phyloP scores from a whole-genome alignment of 1,140 invertebrate species.

The Reticulitermes speratus region DNA sequence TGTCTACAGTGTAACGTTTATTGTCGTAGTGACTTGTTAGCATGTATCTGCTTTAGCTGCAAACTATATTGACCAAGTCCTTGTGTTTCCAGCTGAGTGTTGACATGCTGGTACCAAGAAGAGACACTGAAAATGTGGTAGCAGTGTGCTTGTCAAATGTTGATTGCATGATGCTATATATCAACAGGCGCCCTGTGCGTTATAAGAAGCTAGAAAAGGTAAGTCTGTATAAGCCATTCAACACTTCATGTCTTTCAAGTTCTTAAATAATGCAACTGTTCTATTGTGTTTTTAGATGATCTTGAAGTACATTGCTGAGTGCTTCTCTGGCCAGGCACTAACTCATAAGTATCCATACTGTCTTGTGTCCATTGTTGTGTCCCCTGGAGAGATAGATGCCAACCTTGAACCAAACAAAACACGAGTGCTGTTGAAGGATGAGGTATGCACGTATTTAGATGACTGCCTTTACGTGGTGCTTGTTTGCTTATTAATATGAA shows the following conservation, averaged over 20 bases:
- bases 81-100: constrained; percentile 44
- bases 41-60: too few species aligned
- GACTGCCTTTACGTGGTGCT: not conserved
- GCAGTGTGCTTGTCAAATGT: constrained; percentile 42
- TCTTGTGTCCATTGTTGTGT: constrained; percentile 50
- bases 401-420: constrained; percentile 69
- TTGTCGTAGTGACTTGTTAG: too few species aligned
- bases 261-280: constrained; percentile 11
- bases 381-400: constrained; percentile 55
- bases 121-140: constrained; percentile 43
- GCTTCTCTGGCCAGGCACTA: constrained; percentile 3
- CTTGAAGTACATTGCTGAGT: constrained; percentile 22
- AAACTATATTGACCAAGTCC: not conserved
- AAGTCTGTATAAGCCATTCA: constrained; percentile 1
- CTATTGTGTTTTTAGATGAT: not conserved
- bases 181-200: constrained; percentile 60
- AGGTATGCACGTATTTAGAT: constrained; percentile 42
- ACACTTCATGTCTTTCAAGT: not conserved
- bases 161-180: constrained; percentile 47
- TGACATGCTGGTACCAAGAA: constrained; percentile 52
- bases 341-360: constrained; percentile 49
- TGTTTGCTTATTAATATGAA: constrained; percentile 24
- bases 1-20: too few species aligned
- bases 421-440: constrained; percentile 55
- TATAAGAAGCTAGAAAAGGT: constrained; percentile 61